These are phyloP conservation scores for Zygaena filipendulae DNA, from an alignment of 2,888 invertebrate species.

Conservation along the genomic window DNA sequence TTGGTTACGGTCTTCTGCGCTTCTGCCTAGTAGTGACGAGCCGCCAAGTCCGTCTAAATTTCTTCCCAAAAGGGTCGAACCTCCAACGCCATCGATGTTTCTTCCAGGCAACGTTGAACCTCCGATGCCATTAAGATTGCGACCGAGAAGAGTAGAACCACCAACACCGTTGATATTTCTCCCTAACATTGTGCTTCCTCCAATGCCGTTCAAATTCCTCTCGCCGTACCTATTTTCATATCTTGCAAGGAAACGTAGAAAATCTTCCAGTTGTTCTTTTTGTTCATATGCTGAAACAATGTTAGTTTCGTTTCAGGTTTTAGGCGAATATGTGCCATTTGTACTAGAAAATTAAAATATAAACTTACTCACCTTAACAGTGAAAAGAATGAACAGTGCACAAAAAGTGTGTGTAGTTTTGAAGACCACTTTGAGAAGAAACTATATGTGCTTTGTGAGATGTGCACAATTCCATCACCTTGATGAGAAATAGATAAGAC, in stretches of 20 bases:
- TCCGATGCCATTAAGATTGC: slow-evolving; percentile 19
- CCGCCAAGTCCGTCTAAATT: slow-evolving; percentile 24
- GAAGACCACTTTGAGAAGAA: no score
- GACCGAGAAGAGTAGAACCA: slow-evolving; percentile 24
- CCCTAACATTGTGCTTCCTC: slow-evolving; percentile 24
- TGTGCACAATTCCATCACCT: no score
- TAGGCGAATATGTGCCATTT: not conserved
- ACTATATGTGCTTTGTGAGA: no score
- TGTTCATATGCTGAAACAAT: slow-evolving; percentile 47
- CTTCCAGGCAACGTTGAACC: slow-evolving; percentile 28
- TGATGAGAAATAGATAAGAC: no score
- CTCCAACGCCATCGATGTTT: slow-evolving; percentile 26
- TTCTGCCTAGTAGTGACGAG: slow-evolving; percentile 15
- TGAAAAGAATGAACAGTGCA: slow-evolving; percentile 18
- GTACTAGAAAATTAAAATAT: slow-evolving; percentile 1
- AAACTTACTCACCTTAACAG: slow-evolving; percentile 19
- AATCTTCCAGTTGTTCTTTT: slow-evolving; percentile 39
- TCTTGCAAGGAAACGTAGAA: slow-evolving; percentile 36
- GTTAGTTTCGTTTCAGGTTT: no score
- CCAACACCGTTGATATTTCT: slow-evolving; percentile 29
- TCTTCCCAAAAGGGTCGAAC: slow-evolving; percentile 29
- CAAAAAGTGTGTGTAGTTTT: slow-evolving; percentile 12
- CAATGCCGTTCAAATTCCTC: slow-evolving; percentile 23
- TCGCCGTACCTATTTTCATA: slow-evolving; percentile 31
- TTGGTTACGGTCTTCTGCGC: slow-evolving; percentile 16